phyloP scores from a whole-genome alignment of 1,140 invertebrate genomes.

The Drosophila arizonae region DNA sequence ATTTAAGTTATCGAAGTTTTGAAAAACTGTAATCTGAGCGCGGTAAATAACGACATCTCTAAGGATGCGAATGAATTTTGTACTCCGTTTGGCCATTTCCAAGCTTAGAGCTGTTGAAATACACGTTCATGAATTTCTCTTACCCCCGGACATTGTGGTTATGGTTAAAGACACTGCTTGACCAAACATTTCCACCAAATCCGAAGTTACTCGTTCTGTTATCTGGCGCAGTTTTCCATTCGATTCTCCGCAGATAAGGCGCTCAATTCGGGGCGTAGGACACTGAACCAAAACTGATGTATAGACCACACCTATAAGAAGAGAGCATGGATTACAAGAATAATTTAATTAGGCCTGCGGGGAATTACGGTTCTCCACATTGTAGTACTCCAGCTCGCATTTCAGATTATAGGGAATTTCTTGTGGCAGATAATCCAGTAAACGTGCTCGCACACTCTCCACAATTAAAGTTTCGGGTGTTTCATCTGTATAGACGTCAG shows the following conservation, averaged over 20 bases:
- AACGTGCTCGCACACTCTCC: constrained; percentile 89
- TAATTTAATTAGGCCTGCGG: too few relatives aligned
- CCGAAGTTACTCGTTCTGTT: constrained; percentile 84
- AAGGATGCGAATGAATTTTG: too few relatives aligned
- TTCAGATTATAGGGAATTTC: constrained; percentile 92
- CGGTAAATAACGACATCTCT: too few relatives aligned
- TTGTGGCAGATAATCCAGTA: constrained; percentile 90
- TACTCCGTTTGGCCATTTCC: too few relatives aligned
- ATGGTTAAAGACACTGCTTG: constrained; percentile 81
- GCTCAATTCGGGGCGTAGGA: constrained; percentile 85
- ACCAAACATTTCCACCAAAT: constrained; percentile 81
- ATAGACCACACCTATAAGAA: constrained; percentile 84
- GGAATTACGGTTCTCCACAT: constrained; percentile 84
- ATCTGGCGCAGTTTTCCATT: constrained; percentile 88
- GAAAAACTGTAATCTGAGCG: too few relatives aligned
- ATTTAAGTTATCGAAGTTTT: too few relatives aligned
- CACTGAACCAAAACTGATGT: constrained; percentile 87
- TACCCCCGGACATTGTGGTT: constrained; percentile 55
- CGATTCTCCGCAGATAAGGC: constrained; percentile 86
- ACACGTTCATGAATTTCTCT: constrained; percentile 12
- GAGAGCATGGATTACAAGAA: neutral
- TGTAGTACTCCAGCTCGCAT: constrained; percentile 87
- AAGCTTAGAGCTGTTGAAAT: too few relatives aligned
- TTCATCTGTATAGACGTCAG: constrained; percentile 88
- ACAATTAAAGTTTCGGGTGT: constrained; percentile 87